These are phyloP conservation scores for Papilio gigon DNA, from an alignment of 2,888 invertebrate species.

Conservation along the genomic window DNA sequence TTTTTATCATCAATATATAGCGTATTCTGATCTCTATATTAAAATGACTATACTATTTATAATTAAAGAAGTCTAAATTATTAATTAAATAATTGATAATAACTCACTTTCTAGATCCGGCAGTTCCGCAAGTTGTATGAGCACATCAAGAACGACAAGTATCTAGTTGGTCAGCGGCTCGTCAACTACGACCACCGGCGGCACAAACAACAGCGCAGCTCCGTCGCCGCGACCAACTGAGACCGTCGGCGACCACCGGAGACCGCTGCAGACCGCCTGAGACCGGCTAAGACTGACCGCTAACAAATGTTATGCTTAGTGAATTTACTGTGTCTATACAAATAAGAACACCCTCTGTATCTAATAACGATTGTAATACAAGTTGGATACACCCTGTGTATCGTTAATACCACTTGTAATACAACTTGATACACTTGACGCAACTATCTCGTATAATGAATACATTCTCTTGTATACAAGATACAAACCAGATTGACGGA, in stretches of 20 bases:
- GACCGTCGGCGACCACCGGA: constrained; percentile 54
- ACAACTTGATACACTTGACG: background rate
- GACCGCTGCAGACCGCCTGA: background rate
- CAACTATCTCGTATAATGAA: background rate
- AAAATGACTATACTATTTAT: too few species aligned
- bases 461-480: background rate
- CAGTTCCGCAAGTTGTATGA: constrained; percentile 97
- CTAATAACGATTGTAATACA: background rate
- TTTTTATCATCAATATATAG: too few species aligned
- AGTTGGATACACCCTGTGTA: background rate
- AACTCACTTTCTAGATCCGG: constrained; percentile 85
- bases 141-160: constrained; percentile 99
- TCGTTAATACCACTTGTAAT: background rate
- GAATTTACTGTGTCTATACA: background rate
- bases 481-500: background rate
- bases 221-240: constrained; percentile 62
- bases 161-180: constrained; percentile 96
- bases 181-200: constrained; percentile 97
- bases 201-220: constrained; percentile 77
- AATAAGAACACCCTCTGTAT: background rate
- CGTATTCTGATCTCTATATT: too few species aligned
- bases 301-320: background rate
- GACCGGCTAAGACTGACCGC: background rate
- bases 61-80: background rate
- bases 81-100: background rate